Conservation (phyloP, 2,113 vertebrate species). For the Spheniscus mendiculus region DNA sequence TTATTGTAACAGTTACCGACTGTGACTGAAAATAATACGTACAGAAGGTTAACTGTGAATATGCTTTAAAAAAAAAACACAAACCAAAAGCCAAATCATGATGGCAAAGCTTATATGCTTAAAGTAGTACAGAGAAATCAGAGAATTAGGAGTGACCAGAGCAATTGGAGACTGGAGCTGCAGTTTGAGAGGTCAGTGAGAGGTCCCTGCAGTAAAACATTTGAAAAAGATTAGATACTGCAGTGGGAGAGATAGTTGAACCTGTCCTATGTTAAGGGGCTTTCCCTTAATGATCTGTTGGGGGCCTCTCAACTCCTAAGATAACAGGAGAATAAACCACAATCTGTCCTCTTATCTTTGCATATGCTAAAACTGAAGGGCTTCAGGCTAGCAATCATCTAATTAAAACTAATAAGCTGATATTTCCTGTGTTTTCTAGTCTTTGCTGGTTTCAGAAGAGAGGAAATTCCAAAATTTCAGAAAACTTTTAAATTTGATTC, state of each 20-base stretch:
- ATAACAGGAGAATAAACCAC: conserved; percentile 16
- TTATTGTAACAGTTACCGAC: not conserved
- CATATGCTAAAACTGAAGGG: not conserved
- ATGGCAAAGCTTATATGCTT: not conserved
- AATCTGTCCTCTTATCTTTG: conserved; percentile 29
- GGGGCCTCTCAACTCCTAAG: not conserved
- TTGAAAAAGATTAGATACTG: conserved; percentile 52
- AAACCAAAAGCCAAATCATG: not conserved
- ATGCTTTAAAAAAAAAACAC: not conserved
- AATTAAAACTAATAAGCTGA: not conserved
- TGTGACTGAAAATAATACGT: not conserved
- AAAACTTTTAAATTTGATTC: not conserved
- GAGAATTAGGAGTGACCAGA: not conserved
- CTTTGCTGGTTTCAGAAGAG: not conserved
- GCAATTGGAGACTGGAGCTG: not conserved
- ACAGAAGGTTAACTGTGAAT: not conserved
- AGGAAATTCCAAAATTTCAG: not conserved
- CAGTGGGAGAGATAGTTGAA: not conserved
- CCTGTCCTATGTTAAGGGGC: not conserved
- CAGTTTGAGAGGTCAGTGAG: conserved; percentile 40
- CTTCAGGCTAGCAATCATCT: not conserved
- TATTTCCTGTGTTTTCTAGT: not conserved
- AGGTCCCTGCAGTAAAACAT: conserved; percentile 41
- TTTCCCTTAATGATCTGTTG: conserved; percentile 36
- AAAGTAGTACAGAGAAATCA: not conserved